These are phyloP conservation scores for Morpho achilles DNA, from an alignment of 2,888 invertebrate species.

Conservation along the genomic window DNA sequence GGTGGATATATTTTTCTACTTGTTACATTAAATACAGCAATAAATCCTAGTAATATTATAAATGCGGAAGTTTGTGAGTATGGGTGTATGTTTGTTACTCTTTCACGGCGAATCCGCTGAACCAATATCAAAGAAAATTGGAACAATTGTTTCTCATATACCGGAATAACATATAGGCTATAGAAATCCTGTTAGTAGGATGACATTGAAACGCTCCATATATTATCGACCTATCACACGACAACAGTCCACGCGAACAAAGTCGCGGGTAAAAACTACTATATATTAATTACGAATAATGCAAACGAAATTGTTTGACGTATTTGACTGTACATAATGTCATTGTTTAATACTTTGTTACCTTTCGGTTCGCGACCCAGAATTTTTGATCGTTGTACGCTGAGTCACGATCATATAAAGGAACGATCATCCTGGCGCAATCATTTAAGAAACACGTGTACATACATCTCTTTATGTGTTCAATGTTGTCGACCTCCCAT, in stretches of 20 bases:
- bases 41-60: not conserved
- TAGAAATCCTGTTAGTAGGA: too few relatives aligned
- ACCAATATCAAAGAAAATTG: too few relatives aligned
- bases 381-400: conserved; percentile 24
- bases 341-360: conserved; percentile 26
- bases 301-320: not conserved
- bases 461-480: conserved; percentile 15
- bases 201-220: too few relatives aligned
- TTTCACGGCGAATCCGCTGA: too few relatives aligned
- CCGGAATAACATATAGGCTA: too few relatives aligned
- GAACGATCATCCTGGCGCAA: conserved; percentile 15
- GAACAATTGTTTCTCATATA: too few relatives aligned
- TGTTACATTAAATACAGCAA: not conserved
- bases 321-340: conserved; percentile 14
- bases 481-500: conserved; percentile 9
- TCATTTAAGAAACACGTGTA: conserved; percentile 27
- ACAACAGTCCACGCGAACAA: too few relatives aligned
- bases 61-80: too few relatives aligned
- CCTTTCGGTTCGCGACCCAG: conserved; percentile 21
- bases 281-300: not conserved
- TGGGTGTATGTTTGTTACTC: too few relatives aligned
- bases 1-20: too few relatives aligned
- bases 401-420: conserved; percentile 29
- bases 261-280: too few relatives aligned
- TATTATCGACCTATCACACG: too few relatives aligned